Percentiles rank a stretch among this genome's conserved stretches.
Evolutionary conservation across 2,797 vertebrate genomes (phyloP).

Genomic region (Cyprinodon diabolis): DNA sequence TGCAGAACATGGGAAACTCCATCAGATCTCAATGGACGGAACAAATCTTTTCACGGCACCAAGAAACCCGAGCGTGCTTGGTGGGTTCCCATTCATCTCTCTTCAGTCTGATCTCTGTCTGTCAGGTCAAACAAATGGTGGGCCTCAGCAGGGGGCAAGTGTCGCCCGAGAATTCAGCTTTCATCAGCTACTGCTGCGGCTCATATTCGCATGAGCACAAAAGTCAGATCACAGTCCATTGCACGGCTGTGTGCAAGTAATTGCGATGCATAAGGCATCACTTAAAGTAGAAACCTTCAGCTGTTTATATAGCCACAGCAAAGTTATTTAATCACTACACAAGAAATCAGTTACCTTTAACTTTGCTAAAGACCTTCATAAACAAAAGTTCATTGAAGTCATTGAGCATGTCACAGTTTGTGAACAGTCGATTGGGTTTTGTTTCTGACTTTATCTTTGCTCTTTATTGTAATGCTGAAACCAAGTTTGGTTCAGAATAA

Average conservation of each 20-base stretch:
- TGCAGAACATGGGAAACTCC: conserved; percentile 89
- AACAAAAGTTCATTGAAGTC: conserved; percentile 7
- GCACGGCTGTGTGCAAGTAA: conserved; percentile 72
- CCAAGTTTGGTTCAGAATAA: background rate
- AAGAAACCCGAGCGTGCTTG: conserved; percentile 87
- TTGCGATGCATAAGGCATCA: conserved; percentile 74
- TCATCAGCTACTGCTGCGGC: conserved; percentile 82
- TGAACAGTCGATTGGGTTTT: background rate
- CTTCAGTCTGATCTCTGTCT: conserved; percentile 88
- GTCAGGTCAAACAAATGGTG: conserved; percentile 82
- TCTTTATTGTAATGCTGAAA: background rate
- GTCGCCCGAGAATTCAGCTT: conserved; percentile 85
- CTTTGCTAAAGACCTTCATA: conserved; percentile 18
- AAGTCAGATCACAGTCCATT: conserved; percentile 71
- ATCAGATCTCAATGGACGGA: conserved; percentile 86
- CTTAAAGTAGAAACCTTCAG: conserved; percentile 59
- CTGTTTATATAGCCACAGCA: conserved; percentile 3
- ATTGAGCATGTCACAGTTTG: conserved; percentile 4
- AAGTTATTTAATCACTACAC: conserved; percentile 1
- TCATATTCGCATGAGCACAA: conserved; percentile 72
- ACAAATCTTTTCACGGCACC: conserved; percentile 88
- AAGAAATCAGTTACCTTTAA: conserved; percentile 19
- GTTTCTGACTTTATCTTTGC: background rate
- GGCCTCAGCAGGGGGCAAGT: conserved; percentile 81
- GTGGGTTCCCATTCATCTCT: conserved; percentile 85